Base-by-base conservation (phyloP, 2,888 invertebrate genomes). In the Hyalella azteca region DNA sequence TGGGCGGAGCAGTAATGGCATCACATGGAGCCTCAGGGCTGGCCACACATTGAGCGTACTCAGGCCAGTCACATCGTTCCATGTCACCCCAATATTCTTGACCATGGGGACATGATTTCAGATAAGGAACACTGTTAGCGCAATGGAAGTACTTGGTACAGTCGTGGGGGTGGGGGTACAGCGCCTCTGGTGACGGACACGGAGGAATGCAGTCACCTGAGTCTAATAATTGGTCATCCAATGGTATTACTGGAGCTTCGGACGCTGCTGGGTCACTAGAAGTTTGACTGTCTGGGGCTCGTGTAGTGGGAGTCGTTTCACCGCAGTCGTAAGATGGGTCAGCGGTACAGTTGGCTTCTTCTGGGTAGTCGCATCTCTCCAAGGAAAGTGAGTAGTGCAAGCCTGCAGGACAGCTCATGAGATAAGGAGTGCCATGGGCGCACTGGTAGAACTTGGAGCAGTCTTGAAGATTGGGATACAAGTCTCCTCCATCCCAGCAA, bases 81-180 rank as follows among this genome's bases (percentile, higher is more conserved):
- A 45, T 5, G 13, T 22, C 26, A 41, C 40, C 75, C 7, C 26
- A 75, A 45, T 75, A 75, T 48, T 75, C 75, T 41, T 75, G 75
- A 39, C 75, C 75, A 3, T 26, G 9, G 19, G 75, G 75, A 32
- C 75, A 73, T 19, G 73, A 32, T 40, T 73, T 73, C 1, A 41
- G 73, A 32, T 73, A 73, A 29, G 73, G 73, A 22, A 73, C 40
- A 26, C 40, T 73, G 13, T 40, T 41, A 3, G 41, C 75, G 29
- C 75, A 75, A 19, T 75, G 75, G 75, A 75, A 75, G 45, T 75
- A 75, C 75, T 45, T 75, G 40, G 75, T 75, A 19, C 75, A 75
- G 45, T 75, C 75, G 36, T 75, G 36, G 11, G 75, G 75, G 45
- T 75, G 41, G n/a, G 41, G 41, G 45, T 75, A 75, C 29, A 75